A percentile compares a stretch with the other conserved stretches of the same genome.
These are phyloP conservation scores for Mionectes olivaceus DNA, from an alignment of 2,797 vertebrate genomes.

Conservation along the genomic window DNA sequence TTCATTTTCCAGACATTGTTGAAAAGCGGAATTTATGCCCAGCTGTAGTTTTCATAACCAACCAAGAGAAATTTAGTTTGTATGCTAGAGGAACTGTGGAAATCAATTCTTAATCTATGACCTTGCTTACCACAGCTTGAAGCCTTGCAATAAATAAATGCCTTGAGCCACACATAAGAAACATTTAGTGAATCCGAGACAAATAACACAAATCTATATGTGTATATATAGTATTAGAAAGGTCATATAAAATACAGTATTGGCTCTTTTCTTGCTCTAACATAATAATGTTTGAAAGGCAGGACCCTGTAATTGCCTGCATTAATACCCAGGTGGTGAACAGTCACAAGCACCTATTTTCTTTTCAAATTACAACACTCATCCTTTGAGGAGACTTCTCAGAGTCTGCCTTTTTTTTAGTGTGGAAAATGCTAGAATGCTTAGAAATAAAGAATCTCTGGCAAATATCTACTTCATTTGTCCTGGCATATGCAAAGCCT, in stretches of 20 bases:
- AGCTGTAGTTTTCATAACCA: conserved; percentile 14
- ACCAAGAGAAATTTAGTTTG: conserved; percentile 49
- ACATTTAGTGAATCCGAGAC: conserved; percentile 19
- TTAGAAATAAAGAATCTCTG: not conserved
- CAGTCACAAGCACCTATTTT: not conserved
- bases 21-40: conserved; percentile 42
- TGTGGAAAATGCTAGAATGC: not conserved
- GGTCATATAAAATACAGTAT: conserved; percentile 59
- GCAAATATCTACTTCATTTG: not conserved
- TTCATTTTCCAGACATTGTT: conserved; percentile 7
- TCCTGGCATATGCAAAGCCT: not conserved
- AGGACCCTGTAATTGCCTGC: conserved; percentile 35
- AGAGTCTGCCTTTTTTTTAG: not conserved
- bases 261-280: conserved; percentile 40
- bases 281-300: conserved; percentile 31
- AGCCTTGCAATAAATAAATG: conserved; percentile 47
- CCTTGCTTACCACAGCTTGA: conserved; percentile 59
- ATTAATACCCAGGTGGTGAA: conserved; percentile 39
- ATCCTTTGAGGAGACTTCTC: not conserved
- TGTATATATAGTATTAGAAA: conserved; percentile 53
- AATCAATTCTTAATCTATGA: conserved; percentile 62
- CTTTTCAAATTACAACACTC: conserved; percentile 2
- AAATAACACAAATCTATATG: conserved; percentile 58
- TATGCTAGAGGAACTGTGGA: conserved; percentile 34
- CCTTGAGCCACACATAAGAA: conserved; percentile 53